Conservation (phyloP, 2,888 invertebrate genomes). For the Coecobrya sp. region DNA sequence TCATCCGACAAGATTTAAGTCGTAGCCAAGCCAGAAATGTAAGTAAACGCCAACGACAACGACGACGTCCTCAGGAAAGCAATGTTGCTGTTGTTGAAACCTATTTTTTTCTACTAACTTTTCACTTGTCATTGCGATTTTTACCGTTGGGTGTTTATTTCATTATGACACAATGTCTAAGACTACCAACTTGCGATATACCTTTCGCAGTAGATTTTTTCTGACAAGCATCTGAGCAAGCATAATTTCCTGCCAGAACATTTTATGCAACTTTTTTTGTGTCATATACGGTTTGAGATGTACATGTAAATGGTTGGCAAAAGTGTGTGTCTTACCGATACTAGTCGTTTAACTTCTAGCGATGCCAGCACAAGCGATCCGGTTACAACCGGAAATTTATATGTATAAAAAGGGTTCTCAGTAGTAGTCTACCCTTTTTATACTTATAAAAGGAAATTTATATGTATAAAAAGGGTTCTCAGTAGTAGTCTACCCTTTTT, state of each 20-base stretch:
- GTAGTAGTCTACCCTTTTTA: too few species aligned
- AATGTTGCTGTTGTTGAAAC: background rate
- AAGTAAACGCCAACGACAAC: background rate
- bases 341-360: too few species aligned
- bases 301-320: constrained; percentile 26
- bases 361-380: too few species aligned
- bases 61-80: background rate
- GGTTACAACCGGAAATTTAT: too few species aligned
- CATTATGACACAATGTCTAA: constrained; percentile 28
- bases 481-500: too few species aligned
- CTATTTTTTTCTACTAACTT: constrained; percentile 40
- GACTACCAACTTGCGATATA: background rate
- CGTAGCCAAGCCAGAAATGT: background rate
- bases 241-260: constrained; percentile 26
- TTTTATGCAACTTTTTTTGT: background rate
- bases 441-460: too few species aligned
- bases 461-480: too few species aligned
- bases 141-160: constrained; percentile 52
- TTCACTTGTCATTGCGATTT: constrained; percentile 54
- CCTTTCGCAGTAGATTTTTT: background rate
- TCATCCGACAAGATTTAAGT: constrained; percentile 9
- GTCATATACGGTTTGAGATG: background rate
- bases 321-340: background rate
- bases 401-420: too few species aligned
- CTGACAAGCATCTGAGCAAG: constrained; percentile 7